Evolutionary conservation across 2,113 vertebrate species (phyloP), one percentile per base, ranked within the genome.

Genomic region (Rhabdomys dilectus): DNA sequence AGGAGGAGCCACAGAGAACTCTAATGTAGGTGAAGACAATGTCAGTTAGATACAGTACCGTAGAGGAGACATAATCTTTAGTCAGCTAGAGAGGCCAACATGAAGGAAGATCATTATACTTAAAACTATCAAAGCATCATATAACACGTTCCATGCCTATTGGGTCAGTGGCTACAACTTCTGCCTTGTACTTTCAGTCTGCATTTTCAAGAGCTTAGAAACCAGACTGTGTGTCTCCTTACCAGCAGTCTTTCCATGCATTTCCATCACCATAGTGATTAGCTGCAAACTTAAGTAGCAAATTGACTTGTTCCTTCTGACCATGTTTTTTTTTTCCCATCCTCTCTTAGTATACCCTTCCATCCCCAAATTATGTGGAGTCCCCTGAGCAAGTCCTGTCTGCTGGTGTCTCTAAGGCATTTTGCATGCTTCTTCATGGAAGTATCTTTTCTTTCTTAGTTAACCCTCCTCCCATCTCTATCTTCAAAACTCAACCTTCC

Each of bases 111-210:
- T 70, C 17, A 1, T 45, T 53, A 2, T 12, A 42, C 56, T 88
- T 73, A 73, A 82, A 82, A 17, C 2, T 22, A 13, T 7, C n/a
- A 88, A 53, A 45, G 73, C 58, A 39, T 88, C 22, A 21, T 36
- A 31, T 76, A 42, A 2, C 7, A 45, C 5, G 56, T 58, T 0
- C 1, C 7, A 8, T 60, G 19, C 12, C 68, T 5, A 0, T 5
- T 12, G 39, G 36, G 45, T 39, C 13, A 12, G 34, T 3, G 3
- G 48, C 31, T 73, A 0, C 36, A 39, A 58, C 3, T 11, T 0
- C 2, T 88, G n/a, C 56, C 31, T 53, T 10, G 0, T 29, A n/a
- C 3, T 36, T 78, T 11, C 13, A 6, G 21, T 42, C 62, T 26
- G 45, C 12, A 36, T 31, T 31, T 26, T 24, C 4, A 92, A 82